These are phyloP conservation scores for Sebastes paucispinis DNA, from an alignment of 2,797 vertebrate species.

Conservation along the genomic window DNA sequence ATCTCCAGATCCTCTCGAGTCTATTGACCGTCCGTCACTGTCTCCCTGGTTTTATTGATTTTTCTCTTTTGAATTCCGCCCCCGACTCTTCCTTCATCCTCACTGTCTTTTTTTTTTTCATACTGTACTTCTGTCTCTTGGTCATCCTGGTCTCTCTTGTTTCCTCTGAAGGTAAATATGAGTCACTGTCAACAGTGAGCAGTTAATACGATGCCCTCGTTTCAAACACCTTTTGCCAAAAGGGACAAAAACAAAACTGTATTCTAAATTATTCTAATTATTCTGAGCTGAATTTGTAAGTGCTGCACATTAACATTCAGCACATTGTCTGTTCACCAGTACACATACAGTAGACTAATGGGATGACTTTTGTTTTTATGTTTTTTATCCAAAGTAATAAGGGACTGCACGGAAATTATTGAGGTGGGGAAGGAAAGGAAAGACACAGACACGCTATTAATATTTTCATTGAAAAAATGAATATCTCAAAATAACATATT, in stretches of 20 bases:
- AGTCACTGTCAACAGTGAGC: slow-evolving; percentile 14
- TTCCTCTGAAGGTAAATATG: slow-evolving; percentile 20
- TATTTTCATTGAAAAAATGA: neutral
- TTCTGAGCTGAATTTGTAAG: slow-evolving; percentile 22
- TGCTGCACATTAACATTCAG: slow-evolving; percentile 12
- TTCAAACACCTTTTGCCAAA: slow-evolving; percentile 35
- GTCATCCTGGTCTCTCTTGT: neutral
- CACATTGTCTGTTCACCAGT: neutral
- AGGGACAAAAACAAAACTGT: neutral
- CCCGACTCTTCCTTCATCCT: slow-evolving; percentile 2
- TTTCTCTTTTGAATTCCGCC: slow-evolving; percentile 32
- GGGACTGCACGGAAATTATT: neutral
- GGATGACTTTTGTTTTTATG: neutral
- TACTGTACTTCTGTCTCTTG: neutral
- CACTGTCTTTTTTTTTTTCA: neutral
- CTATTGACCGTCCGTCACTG: slow-evolving; percentile 56
- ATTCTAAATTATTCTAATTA: slow-evolving; percentile 19
- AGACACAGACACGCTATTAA: neutral
- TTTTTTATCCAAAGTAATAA: neutral
- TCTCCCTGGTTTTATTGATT: slow-evolving; percentile 49
- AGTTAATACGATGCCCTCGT: slow-evolving; percentile 5
- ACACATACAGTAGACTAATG: neutral
- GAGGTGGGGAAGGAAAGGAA: neutral
- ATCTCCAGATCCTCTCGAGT: slow-evolving; percentile 44
- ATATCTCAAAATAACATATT: neutral